Percentiles rank a stretch among this genome's conserved stretches.
Evolutionary conservation across 2,113 vertebrate species (phyloP).

Genomic region (Scophthalmus maximus): DNA sequence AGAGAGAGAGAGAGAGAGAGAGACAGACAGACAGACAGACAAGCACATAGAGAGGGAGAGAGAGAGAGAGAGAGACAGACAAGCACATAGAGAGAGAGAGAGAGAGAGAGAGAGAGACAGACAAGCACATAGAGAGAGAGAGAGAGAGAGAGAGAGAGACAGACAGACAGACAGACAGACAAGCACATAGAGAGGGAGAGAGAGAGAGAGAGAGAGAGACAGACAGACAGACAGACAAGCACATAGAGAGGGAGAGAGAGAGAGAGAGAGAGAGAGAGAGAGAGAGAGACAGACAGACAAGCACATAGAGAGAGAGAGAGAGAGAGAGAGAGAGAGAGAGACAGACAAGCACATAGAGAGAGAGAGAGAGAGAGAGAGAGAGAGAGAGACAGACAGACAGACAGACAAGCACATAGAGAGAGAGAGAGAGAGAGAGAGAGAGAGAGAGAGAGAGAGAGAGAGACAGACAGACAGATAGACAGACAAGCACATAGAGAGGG

Average conservation of each 20-base stretch:
- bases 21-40: conserved; percentile 42
- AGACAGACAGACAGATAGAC: too few relatives aligned
- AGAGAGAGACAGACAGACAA: too few relatives aligned
- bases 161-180: too few relatives aligned
- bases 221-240: too few relatives aligned
- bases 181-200: too few relatives aligned
- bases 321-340: conserved; percentile 49
- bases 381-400: conserved; percentile 46
- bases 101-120: conserved; percentile 51
- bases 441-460: conserved; percentile 38
- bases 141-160: conserved; percentile 46
- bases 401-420: too few relatives aligned
- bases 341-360: too few relatives aligned
- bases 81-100: conserved; percentile 20
- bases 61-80: conserved; percentile 39
- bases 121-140: conserved; percentile 15
- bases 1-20: conserved; percentile 47
- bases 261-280: conserved; percentile 43
- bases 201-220: conserved; percentile 33
- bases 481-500: too few relatives aligned
- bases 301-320: conserved; percentile 20
- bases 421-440: conserved; percentile 43
- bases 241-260: conserved; percentile 25
- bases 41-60: too few relatives aligned
- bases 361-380: conserved; percentile 46